Evolutionary conservation across 2,797 vertebrate species (phyloP).

Genomic region (Argya squamiceps): DNA sequence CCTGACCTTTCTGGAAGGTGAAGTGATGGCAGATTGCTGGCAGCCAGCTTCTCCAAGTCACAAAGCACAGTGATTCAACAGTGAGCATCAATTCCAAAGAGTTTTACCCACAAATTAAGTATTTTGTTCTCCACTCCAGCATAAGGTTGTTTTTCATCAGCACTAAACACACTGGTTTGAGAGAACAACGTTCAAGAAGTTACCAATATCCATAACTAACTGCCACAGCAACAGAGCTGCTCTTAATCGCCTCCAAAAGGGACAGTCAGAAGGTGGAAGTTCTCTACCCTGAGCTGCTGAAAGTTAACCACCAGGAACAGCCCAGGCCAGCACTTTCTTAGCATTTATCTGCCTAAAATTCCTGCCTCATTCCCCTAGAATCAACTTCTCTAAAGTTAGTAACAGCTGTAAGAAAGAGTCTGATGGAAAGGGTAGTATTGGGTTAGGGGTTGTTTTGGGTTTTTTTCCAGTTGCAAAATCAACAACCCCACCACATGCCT

Average conservation of each 20-base stretch:
- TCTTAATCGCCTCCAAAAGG: neutral
- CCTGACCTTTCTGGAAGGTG: neutral
- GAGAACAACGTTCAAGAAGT: neutral
- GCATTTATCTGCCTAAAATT: neutral
- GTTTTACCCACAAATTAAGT: neutral
- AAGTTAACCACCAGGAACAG: neutral
- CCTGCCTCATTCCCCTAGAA: neutral
- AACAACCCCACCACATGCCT: neutral
- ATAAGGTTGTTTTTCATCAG: neutral
- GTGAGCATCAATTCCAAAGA: neutral
- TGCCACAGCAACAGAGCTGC: neutral
- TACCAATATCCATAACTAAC: neutral
- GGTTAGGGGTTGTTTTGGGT: accelerated
- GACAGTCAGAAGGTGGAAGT: neutral
- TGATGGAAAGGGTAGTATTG: accelerated
- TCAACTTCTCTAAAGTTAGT: neutral
- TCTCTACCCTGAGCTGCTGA: neutral
- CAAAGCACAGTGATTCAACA: neutral
- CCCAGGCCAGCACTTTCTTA: neutral
- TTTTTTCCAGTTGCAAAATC: neutral
- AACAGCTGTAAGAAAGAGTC: neutral
- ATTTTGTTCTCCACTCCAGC: neutral
- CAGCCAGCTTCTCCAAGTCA: neutral
- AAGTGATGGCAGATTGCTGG: neutral
- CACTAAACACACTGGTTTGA: neutral